phyloP scores from a whole-genome alignment of 1,140 invertebrate species.

The Stegodyphus dumicola region DNA sequence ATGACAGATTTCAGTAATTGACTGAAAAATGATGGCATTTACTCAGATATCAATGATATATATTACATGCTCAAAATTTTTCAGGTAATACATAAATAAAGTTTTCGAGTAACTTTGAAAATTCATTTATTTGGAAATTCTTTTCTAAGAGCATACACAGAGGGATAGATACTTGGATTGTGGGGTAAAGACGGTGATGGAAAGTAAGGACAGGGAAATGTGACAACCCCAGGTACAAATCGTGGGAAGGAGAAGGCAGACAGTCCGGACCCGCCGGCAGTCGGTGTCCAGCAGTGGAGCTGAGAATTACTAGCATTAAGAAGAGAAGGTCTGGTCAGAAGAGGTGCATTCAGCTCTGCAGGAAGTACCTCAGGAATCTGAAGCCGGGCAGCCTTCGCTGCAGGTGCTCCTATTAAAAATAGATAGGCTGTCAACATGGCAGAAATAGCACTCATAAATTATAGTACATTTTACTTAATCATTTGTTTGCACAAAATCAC shows the following conservation, averaged over 20 bases:
- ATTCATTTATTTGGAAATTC: neutral
- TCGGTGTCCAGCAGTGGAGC: conserved; percentile 4
- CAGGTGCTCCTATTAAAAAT: neutral
- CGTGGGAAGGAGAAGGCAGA: conserved; percentile 27
- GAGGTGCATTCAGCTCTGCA: neutral
- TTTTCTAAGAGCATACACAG: conserved; percentile 2
- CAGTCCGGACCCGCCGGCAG: neutral
- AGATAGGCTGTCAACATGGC: too few species aligned
- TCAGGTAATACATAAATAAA: too few species aligned
- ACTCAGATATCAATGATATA: too few species aligned
- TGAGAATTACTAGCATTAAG: conserved; percentile 6
- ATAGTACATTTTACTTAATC: neutral
- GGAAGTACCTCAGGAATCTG: neutral
- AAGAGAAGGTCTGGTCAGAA: neutral
- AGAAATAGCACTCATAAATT: too few species aligned
- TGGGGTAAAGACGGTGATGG: neutral
- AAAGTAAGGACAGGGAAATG: conserved; percentile 23
- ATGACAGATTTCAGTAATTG: too few species aligned
- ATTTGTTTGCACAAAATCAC: neutral
- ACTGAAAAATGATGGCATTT: too few species aligned
- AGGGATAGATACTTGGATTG: neutral
- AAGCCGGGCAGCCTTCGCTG: neutral
- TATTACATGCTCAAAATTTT: too few species aligned
- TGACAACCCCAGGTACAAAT: conserved; percentile 23
- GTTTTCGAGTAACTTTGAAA: neutral